Evolutionary conservation across 2,888 invertebrate species (phyloP).

Genomic region (Balanococcus diminutus): DNA sequence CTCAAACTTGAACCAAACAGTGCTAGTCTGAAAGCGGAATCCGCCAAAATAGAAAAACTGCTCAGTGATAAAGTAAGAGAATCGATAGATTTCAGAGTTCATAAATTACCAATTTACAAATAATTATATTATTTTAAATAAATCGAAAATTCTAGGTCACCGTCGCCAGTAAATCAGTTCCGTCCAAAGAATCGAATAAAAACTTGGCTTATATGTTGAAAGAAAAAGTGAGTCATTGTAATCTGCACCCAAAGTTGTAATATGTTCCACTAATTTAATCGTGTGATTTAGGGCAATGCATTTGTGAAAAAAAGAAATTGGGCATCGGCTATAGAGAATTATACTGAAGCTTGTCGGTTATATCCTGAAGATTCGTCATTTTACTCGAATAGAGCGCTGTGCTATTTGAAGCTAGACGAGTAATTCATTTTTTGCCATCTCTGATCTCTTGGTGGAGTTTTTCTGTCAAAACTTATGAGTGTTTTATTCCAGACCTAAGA

Average conservation of each 20-base stretch:
- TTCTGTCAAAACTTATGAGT: neutral
- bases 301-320: constrained; percentile 35
- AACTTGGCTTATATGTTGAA: constrained; percentile 61
- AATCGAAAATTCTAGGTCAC: neutral
- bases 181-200: constrained; percentile 57
- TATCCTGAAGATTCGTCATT: constrained; percentile 74
- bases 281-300: constrained; percentile 24
- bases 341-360: constrained; percentile 42
- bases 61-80: constrained; percentile 56
- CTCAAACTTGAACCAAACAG: constrained; percentile 81
- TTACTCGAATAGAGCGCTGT: constrained; percentile 86
- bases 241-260: neutral
- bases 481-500: constrained; percentile 10
- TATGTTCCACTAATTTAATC: constrained; percentile 9
- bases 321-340: constrained; percentile 55
- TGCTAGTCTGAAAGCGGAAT: constrained; percentile 69
- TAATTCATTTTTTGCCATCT: constrained; percentile 62
- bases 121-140: neutral
- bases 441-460: neutral
- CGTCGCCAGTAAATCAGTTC: neutral
- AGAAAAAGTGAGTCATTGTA: constrained; percentile 59
- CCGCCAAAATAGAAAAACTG: constrained; percentile 60
- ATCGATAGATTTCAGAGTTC: neutral
- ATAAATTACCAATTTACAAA: neutral
- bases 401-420: constrained; percentile 80